Evolutionary conservation across 2,888 invertebrate species (phyloP).

Genomic region (Dilophus febrilis): DNA sequence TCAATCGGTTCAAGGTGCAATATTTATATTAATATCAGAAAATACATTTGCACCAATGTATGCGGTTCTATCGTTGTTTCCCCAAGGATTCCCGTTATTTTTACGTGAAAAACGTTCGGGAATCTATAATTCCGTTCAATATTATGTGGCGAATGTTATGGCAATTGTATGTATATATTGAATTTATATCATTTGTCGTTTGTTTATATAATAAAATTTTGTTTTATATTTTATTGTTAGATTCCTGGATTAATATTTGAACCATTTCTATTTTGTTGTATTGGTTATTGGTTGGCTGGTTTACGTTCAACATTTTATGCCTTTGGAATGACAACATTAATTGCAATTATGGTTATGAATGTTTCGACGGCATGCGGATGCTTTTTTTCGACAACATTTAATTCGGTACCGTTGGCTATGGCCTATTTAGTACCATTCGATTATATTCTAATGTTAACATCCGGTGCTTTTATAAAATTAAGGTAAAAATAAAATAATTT

Average conservation of each 20-base stretch:
- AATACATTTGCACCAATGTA: slow-evolving; percentile 87
- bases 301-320: slow-evolving; percentile 48
- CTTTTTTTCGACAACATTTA: slow-evolving; percentile 72
- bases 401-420: slow-evolving; percentile 62
- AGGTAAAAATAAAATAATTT: slow-evolving; percentile 35
- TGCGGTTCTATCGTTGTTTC: slow-evolving; percentile 69
- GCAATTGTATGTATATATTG: slow-evolving; percentile 48
- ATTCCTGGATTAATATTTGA: slow-evolving; percentile 72
- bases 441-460: slow-evolving; percentile 72
- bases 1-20: slow-evolving; percentile 71
- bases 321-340: slow-evolving; percentile 48
- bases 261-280: slow-evolving; percentile 60
- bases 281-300: slow-evolving; percentile 81
- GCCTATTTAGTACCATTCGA: slow-evolving; percentile 75
- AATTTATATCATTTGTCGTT: no score
- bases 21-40: slow-evolving; percentile 78
- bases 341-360: slow-evolving; percentile 64
- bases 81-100: slow-evolving; percentile 61
- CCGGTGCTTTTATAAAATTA: slow-evolving; percentile 67
- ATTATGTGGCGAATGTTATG: slow-evolving; percentile 62
- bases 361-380: slow-evolving; percentile 76
- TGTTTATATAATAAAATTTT: slow-evolving; percentile 13
- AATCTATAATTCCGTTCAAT: slow-evolving; percentile 60
- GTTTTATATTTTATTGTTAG: slow-evolving; percentile 29
- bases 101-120: slow-evolving; percentile 68